Evolutionary conservation across 2,797 vertebrate genomes (phyloP).

Genomic region (Astyanax mexicanus): DNA sequence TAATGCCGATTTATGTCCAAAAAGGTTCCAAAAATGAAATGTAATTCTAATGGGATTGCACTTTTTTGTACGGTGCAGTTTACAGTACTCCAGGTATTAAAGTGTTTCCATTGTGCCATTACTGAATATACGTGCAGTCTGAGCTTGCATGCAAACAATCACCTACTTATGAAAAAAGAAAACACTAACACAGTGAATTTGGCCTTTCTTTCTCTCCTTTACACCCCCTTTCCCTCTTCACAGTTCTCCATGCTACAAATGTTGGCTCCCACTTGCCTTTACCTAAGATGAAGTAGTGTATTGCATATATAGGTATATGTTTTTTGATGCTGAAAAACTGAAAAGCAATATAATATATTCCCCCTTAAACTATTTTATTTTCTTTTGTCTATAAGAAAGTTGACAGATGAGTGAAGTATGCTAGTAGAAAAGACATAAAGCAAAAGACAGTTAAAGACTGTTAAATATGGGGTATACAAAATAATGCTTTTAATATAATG

Average conservation of each 20-base stretch:
- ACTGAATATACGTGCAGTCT: slow-evolving; percentile 2
- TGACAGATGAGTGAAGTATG: neutral
- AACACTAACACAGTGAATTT: slow-evolving; percentile 26
- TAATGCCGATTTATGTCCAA: too few relatives aligned
- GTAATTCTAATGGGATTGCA: too few relatives aligned
- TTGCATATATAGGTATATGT: slow-evolving; percentile 29
- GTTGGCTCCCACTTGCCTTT: slow-evolving; percentile 34
- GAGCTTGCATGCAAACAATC: slow-evolving; percentile 61
- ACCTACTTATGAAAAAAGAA: slow-evolving; percentile 7
- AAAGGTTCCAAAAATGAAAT: too few relatives aligned
- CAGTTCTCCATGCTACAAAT: slow-evolving; percentile 16
- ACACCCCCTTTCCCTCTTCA: neutral
- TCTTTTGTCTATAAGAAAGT: neutral
- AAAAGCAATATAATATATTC: neutral
- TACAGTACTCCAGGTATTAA: too few relatives aligned
- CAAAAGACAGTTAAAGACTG: neutral
- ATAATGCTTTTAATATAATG: neutral
- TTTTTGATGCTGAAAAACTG: neutral
- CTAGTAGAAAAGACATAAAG: neutral
- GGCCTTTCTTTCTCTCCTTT: neutral
- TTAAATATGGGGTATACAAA: slow-evolving; percentile 7
- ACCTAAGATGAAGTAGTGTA: slow-evolving; percentile 8
- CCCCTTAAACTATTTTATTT: neutral
- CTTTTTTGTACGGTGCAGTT: too few relatives aligned
- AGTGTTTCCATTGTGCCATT: neutral